Evolutionary conservation across 2,797 vertebrate genomes (phyloP), one percentile per base, ranked within the genome.

Genomic region (Molossus molossus): DNA sequence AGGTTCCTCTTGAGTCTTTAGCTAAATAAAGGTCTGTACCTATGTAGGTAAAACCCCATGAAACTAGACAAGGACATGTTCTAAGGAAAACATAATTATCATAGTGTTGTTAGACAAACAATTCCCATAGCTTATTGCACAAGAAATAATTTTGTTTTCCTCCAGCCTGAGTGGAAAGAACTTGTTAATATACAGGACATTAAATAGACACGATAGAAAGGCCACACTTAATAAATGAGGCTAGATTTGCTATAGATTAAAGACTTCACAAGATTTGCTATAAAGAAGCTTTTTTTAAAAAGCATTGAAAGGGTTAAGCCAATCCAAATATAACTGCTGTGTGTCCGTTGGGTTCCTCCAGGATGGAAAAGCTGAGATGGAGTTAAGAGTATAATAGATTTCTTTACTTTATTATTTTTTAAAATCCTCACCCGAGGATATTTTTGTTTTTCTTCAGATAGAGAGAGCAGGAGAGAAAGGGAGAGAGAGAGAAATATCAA

Each of bases 301-400:
- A 69, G n/a, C 15, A 50, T 87, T 25, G 40, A 72, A 87, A 93
- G 83, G 55, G 53, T 87, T 80, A 85, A 76, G 48, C 20, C 21
- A 80, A 40, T 79, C 21, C 40, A 77, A 8, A 86, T 50, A 29
- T 91, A 75, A 83, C 11, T 76, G 20, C 15, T 48, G 9, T 79
- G 6, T 70, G 17, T 86, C 40, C 58, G 11, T 86, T 77, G 33
- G 29, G 11, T 92, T 53, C 83, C 83, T 72, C 17, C 29, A 93
- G 84, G n/a, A 79, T 40, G 53, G 27, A 87, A 75, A 70, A 62
- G 40, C 25, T 53, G 29, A 92, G 62, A 37, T 85, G 37, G 15
- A 69, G 40, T 92, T 93, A 60, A 21, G 21, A 70, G 18, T 87
- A 2, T 60, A 79, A 80, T 79, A 37, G 6, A 58, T 93, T 93